Conservation (phyloP, 1,140 invertebrate species). For the Nasonia vitripennis region DNA sequence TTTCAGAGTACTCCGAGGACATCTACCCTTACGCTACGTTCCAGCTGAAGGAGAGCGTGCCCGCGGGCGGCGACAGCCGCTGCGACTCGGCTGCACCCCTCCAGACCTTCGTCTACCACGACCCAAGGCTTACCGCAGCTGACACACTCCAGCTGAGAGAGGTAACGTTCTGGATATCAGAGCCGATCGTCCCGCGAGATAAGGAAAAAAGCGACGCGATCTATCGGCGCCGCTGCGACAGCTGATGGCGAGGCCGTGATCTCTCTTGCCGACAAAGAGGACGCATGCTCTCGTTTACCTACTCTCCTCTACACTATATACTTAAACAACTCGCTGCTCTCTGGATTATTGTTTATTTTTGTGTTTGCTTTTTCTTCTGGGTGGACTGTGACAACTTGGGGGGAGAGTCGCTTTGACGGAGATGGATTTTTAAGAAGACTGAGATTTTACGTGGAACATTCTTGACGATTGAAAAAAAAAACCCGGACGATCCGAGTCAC, state of each 20-base stretch:
- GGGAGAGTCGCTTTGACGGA: background rate
- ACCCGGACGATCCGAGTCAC: background rate
- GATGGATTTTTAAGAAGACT: no score
- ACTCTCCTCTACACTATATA: background rate
- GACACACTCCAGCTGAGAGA: constrained; percentile 78
- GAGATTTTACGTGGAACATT: no score
- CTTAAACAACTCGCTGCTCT: background rate
- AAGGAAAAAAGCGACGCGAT: background rate
- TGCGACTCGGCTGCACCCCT: constrained; percentile 92
- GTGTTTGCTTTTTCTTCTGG: no score
- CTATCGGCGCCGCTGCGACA: background rate
- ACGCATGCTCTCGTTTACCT: constrained; percentile 3
- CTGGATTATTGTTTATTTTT: no score
- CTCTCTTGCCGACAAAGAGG: background rate
- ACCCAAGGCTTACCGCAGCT: constrained; percentile 77
- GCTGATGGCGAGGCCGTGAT: background rate
- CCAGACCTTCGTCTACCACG: constrained; percentile 93
- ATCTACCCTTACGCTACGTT: constrained; percentile 94
- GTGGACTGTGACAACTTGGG: no score
- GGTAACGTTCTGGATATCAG: constrained; percentile 63
- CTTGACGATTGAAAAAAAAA: no score
- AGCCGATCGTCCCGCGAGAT: background rate
- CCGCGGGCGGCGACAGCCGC: constrained; percentile 89
- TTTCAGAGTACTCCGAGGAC: constrained; percentile 91
- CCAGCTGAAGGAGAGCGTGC: constrained; percentile 85